Evolutionary conservation across 2,113 vertebrate species (phyloP), one percentile per base, ranked within the genome.

Genomic region (Bambusicola thoracicus): DNA sequence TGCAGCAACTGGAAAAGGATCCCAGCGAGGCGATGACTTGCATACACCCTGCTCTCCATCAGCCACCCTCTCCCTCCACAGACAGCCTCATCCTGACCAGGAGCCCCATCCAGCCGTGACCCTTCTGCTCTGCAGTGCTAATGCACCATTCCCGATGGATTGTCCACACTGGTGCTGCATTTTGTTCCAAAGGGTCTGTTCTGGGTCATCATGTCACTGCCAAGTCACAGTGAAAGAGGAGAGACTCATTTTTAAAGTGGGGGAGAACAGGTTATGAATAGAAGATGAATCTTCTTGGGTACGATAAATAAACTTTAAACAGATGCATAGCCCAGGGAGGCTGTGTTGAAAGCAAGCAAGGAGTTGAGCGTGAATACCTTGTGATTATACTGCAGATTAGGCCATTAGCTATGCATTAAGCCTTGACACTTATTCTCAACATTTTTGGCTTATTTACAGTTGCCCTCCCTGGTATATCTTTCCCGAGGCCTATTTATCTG

Each of bases 1-100:
- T 66, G 77, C 53, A 92, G 75, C 82, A 92, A 80, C 82, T 81
- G 69, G 44, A 95, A 96, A 87, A 62, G 89, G 88, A 83, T 86
- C 73, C 77, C 92, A 70, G 83, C 22, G 55, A 95, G 86, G 65
- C 49, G 80, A 74, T 34, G 81, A 55, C n/a, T 84, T 87, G 66
- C 73, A 90, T 76, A 90, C 70, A 69, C 65, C 86, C 48, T 24
- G 5, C 34, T 43, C 27, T 51, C 44, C n/a, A 58, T 30, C 53
- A 87, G 67, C 58, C 7, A 48, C 3, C 61, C 17, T 40, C 17
- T 63, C n/a, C 41, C 43, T 18, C 41, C 22, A 25, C 36, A 43
- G 36, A 21, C 2, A 81, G 58, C 58, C 69, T 56, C 0, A 0
- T 84, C 66, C 78, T 73, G 74, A 43, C 22, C 6, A 7, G 85